Evolutionary conservation across 2,888 invertebrate species (phyloP).

Genomic region (Seladonia tumulorum): DNA sequence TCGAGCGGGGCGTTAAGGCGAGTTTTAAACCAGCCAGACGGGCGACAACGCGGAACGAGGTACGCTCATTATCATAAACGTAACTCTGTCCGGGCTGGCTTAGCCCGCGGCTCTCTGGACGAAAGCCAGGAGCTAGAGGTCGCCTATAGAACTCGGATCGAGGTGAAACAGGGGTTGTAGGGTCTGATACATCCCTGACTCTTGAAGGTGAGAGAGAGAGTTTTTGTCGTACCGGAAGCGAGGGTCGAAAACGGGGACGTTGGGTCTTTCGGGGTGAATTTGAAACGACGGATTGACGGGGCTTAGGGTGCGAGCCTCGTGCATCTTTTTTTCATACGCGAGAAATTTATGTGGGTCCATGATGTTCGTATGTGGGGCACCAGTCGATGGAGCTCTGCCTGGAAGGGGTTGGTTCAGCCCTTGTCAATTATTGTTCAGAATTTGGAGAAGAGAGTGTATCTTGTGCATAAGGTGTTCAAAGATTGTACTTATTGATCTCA

Average conservation of each 20-base stretch:
- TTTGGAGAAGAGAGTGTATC: not conserved
- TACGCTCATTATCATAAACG: slow-evolving; percentile 68
- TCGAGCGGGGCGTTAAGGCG: not conserved
- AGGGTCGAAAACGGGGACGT: not conserved
- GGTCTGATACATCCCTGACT: not conserved
- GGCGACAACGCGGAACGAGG: slow-evolving; percentile 45
- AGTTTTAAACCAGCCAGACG: slow-evolving; percentile 29
- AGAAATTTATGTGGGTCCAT: slow-evolving; percentile 12
- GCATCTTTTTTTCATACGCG: slow-evolving; percentile 54
- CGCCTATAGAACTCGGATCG: too few relatives aligned
- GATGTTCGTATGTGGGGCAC: not conserved
- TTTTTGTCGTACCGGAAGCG: slow-evolving; percentile 22
- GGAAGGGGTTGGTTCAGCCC: not conserved
- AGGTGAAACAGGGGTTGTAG: not conserved
- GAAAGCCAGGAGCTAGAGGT: not conserved
- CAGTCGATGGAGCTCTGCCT: not conserved
- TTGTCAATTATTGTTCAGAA: not conserved
- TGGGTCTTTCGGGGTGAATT: slow-evolving; percentile 39
- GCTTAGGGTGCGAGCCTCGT: slow-evolving; percentile 24
- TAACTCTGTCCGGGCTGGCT: slow-evolving; percentile 33
- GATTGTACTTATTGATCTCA: not conserved
- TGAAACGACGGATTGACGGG: slow-evolving; percentile 40
- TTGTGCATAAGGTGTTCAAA: not conserved
- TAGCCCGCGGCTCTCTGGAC: slow-evolving; percentile 4
- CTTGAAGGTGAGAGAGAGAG: not conserved